Percentiles rank a stretch among this genome's conserved stretches.
These are phyloP conservation scores for Python bivittatus DNA, from an alignment of 2,113 vertebrate genomes.

Conservation along the genomic window DNA sequence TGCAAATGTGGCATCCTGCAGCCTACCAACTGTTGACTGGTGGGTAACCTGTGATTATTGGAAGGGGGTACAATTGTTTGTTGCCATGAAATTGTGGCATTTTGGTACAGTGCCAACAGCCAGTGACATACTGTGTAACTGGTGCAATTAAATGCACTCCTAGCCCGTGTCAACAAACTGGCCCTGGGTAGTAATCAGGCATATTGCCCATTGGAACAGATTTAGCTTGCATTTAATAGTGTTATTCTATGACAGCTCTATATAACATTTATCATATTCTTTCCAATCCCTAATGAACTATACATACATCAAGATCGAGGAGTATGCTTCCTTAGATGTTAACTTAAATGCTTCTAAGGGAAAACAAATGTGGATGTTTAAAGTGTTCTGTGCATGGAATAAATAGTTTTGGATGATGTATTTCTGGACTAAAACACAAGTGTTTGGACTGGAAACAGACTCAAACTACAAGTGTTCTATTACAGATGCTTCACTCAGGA, in stretches of 20 bases:
- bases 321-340: background rate
- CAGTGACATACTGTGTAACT: background rate
- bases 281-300: background rate
- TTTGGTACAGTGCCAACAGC: background rate
- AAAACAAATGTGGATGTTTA: background rate
- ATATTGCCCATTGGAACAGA: background rate
- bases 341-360: background rate
- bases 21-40: background rate
- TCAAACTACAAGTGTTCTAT: background rate
- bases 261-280: background rate
- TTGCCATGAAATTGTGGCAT: background rate
- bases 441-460: background rate
- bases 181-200: background rate
- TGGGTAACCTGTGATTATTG: background rate
- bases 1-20: background rate
- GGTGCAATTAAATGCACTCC: background rate
- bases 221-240: background rate
- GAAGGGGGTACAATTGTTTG: background rate
- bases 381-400: background rate
- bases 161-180: background rate
- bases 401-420: background rate
- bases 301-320: background rate
- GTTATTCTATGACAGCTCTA: background rate
- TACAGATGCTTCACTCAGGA: background rate
- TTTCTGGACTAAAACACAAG: background rate